phyloP scores from a whole-genome alignment of 2,888 invertebrate genomes.

The Pycnomerus fuliginosus region DNA sequence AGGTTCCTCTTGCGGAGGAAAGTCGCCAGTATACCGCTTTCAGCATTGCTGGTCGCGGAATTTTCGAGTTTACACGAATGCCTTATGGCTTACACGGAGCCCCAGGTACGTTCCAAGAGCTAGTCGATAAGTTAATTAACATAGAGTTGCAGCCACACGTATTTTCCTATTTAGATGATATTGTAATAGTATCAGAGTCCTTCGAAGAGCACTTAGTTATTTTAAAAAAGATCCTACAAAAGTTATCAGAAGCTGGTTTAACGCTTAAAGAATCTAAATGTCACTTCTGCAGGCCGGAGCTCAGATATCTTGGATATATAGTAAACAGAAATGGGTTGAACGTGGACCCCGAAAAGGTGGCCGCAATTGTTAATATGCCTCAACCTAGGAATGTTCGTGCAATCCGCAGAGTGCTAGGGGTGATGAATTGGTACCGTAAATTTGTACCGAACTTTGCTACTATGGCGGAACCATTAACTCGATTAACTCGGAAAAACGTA shows the following conservation, averaged over 20 bases:
- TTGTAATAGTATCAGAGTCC: constrained; percentile 25
- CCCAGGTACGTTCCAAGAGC: constrained; percentile 35
- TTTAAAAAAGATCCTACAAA: constrained; percentile 11
- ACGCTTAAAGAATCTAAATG: constrained; percentile 17
- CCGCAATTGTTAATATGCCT: background rate
- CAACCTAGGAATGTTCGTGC: background rate
- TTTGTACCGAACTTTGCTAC: background rate
- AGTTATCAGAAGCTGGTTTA: constrained; percentile 12
- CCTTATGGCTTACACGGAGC: constrained; percentile 39
- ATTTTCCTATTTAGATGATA: constrained; percentile 34
- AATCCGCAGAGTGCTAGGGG: constrained; percentile 1
- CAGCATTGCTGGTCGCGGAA: constrained; percentile 33
- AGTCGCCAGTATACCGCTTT: constrained; percentile 35
- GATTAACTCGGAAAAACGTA: constrained; percentile 1
- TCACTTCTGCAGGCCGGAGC: constrained; percentile 4
- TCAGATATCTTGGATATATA: constrained; percentile 14
- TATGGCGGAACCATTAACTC: constrained; percentile 1
- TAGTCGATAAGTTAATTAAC: constrained; percentile 34
- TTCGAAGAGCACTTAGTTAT: constrained; percentile 20
- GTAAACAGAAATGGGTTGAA: constrained; percentile 9
- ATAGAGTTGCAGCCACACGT: constrained; percentile 31
- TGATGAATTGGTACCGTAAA: constrained; percentile 3
- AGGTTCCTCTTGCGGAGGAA: constrained; percentile 23
- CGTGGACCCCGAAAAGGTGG: constrained; percentile 11
- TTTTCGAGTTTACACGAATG: constrained; percentile 38